Evolutionary conservation across 2,888 invertebrate species (phyloP), one percentile per base, ranked within the genome.

Genomic region (Noctua janthe): DNA sequence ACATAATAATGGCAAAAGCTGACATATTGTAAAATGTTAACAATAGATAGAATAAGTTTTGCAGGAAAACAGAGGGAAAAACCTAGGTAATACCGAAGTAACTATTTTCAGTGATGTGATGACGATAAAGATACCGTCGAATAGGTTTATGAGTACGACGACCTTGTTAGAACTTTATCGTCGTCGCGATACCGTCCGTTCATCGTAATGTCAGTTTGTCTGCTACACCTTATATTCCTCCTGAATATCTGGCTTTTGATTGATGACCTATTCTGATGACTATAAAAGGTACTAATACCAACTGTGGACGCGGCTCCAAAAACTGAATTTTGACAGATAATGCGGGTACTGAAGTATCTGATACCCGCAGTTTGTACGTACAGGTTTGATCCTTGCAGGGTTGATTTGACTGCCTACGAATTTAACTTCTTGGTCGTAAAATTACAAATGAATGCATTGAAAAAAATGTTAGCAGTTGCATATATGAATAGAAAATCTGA

Each of bases 61-160:
- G 15, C 15, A 39, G 39, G 5, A 62, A 64, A 73, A 47, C 15
- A 8, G 2, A 29, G 39, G 54, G n/a, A 17, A n/a, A 82, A 70
- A 62, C 23, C 78, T 72, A 72, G 47, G 51, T 62, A 59, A 54
- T 76, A 56, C 23, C n/a, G 51, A 78, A 56, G 51, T 7, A 56
- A 35, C 56, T 51, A 81, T 70, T 72, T 70, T 76, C 62, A 76
- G 73, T 74, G 71, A 74, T 75, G 56, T 74, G 77, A 78, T 84
- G 77, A 73, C 69, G 69, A 51, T 64, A 73, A n/a, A 80, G 71
- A 74, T 74, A 82, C 43, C 67, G 73, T 71, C 66, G 78, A 74
- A 39, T 86, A 78, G 74, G 76, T 84, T 86, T 82, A 86, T 47
- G 83, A 78, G 84, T 73, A 23, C 86, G 72, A 78, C n/a, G 83